Conservation (phyloP, 2,888 invertebrate genomes). For the Folsomia manolachei region DNA sequence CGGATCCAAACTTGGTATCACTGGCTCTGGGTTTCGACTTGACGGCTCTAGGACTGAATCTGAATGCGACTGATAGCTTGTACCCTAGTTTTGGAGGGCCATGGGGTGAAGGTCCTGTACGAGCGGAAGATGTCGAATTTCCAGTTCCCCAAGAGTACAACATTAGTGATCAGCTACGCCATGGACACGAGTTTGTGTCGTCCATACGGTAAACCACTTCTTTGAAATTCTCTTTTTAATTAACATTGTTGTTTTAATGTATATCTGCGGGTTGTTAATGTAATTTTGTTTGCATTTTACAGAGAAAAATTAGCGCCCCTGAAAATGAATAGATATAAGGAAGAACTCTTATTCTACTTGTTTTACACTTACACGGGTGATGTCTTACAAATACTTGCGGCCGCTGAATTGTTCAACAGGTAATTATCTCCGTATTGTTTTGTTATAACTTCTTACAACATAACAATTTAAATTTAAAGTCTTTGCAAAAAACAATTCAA, state of each 20-base stretch:
- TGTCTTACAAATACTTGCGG: conserved; percentile 75
- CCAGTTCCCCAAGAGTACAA: conserved; percentile 98
- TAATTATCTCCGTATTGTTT: no score
- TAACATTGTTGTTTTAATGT: conserved; percentile 18
- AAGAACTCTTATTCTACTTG: conserved; percentile 97
- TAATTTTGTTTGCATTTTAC: no score
- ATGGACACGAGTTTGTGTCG: conserved; percentile 56
- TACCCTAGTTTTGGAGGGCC: conserved; percentile 99
- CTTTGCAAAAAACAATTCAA: no score
- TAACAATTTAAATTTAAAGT: no score
- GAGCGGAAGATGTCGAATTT: conserved; percentile 98
- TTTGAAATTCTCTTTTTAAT: conserved; percentile 49
- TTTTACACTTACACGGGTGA: conserved; percentile 99
- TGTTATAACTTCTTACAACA: no score
- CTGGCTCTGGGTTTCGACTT: conserved; percentile 96
- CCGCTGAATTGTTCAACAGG: conserved; percentile 65
- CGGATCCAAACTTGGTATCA: conserved; percentile 93
- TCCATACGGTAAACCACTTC: conserved; percentile 69
- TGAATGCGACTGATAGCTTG: conserved; percentile 95
- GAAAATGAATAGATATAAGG: conserved; percentile 94
- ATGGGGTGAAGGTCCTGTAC: conserved; percentile 95
- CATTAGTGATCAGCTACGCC: conserved; percentile 65
- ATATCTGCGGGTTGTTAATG: not conserved
- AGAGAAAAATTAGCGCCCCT: conserved; percentile 92
- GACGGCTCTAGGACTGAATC: conserved; percentile 94